A percentile compares a stretch with the other conserved stretches of the same genome.
phyloP scores from a whole-genome alignment of 2,113 vertebrate genomes.

The Scortum barcoo region DNA sequence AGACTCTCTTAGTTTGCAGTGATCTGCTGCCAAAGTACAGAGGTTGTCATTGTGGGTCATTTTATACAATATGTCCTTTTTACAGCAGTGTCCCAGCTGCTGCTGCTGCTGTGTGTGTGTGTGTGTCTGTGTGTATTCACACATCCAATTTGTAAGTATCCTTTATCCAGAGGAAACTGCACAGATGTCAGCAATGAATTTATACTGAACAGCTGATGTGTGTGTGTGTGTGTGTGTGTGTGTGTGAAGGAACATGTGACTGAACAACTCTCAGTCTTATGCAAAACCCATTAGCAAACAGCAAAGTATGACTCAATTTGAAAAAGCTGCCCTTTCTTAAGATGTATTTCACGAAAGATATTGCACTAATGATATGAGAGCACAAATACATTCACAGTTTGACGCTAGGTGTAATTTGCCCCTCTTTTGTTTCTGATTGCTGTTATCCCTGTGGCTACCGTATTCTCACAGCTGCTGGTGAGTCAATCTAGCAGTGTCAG shows the following conservation, averaged over 20 bases:
- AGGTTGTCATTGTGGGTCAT: not conserved
- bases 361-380: no score
- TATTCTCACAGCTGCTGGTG: no score
- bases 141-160: not conserved
- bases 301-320: not conserved
- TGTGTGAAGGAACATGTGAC: not conserved
- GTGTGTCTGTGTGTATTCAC: not conserved
- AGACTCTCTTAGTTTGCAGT: not conserved
- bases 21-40: not conserved
- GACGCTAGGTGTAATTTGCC: no score
- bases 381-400: no score
- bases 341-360: no score
- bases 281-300: not conserved
- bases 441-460: no score
- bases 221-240: not conserved
- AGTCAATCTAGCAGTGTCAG: no score
- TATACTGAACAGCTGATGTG: not conserved
- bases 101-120: not conserved
- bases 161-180: not conserved
- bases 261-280: not conserved
- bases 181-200: slow-evolving; percentile 8
- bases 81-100: not conserved
- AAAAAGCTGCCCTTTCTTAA: no score
- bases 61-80: not conserved
- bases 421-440: no score